Base-by-base conservation (phyloP, 1,140 invertebrate species). In the Cherax quadricarinatus region DNA sequence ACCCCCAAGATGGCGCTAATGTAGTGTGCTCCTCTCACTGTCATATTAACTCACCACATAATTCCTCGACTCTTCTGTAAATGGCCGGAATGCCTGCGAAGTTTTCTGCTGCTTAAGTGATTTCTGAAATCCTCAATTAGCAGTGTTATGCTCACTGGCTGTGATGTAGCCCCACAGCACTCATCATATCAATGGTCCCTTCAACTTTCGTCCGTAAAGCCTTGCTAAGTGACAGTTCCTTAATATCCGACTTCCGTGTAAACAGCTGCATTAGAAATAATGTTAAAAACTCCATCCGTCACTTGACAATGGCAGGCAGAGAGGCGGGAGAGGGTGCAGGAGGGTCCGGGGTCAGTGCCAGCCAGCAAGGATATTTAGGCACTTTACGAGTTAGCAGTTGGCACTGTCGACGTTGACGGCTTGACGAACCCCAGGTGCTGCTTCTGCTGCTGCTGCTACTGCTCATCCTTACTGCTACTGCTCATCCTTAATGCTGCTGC, bases 351-450 rank as follows among this genome's bases (percentile, higher is more conserved):
- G 81, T n/a, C 57, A 86, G 83, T 91, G 89, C 83, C 89, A 86
- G 83, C 82, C 62, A 75, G 75, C 83, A 57, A 86, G 89, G 89
- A 91, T 91, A 91, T 91, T 91, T 91, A 91, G 89, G 84, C 89
- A 91, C 84, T 91, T 91, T 91, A 91, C 89, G 89, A 91, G 81
- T 91, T 86, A 91, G 89, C 53, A 91, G 89, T 91, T 91, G 89
- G 89, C 89, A 86, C 66, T 91, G 83, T 84, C 83, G 53, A 53
- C 57, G 83, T 18, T 91, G 89, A 91, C 89, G 89, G 84, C 85
- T 75, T 90, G 88, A 85, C 89, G 89, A 75, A 86, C 82, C 84
- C 82, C 89, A 86, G 73, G 75, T 91, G 89, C 89, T 91, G 78
- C 75, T 41, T n/a, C 57, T 49, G 48, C 53, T 84, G 62, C 41